Evolutionary conservation across 2,888 invertebrate genomes (phyloP), one percentile per base, ranked within the genome.

Genomic region (Idaea straminata): DNA sequence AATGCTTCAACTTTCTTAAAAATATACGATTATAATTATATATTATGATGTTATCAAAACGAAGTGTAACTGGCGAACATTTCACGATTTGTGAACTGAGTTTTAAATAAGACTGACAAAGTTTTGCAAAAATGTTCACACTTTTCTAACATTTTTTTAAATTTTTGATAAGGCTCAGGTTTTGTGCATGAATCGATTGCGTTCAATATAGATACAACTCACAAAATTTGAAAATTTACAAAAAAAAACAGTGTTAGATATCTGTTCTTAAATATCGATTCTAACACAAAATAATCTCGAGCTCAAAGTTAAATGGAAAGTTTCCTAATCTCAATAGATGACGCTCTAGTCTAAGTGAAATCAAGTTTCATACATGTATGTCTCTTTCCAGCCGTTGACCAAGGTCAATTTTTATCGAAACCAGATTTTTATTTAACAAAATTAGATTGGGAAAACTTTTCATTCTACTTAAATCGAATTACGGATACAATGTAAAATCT

Each of bases 31-130:
- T 47, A 47, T 47, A 47, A 47, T 10, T 7, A 13, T 47, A 6
- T 47, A 10, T 47, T 13, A 47, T 47, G 47, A 4, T 47, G 10
- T 47, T 13, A 13, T 65, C 58, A 66, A 65, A 66, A 63, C 68
- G 62, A 66, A 59, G 62, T 65, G 62, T 70, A 15, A n/a, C 69
- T 63, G 63, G 66, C 69, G 25, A 64, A 62, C 47, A 62, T 66
- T 73, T 73, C 77, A 80, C 80, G n/a, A n/a, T 77, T 71, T 36
- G 67, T 71, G 83, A 80, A 82, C 83, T 80, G 82, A 79, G 81
- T 85, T 84, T 82, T 77, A 81, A 77, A 86, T 83, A 91, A 91
- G 91, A 91, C 91, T 91, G 91, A 91, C 76, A 75, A 81, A 81
- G 78, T 84, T 84, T 86, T 83, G 84, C 77, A 84, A 83, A n/a